Base-by-base conservation (phyloP, 2,888 invertebrate species). In the Synanthedon myopaeformis region DNA sequence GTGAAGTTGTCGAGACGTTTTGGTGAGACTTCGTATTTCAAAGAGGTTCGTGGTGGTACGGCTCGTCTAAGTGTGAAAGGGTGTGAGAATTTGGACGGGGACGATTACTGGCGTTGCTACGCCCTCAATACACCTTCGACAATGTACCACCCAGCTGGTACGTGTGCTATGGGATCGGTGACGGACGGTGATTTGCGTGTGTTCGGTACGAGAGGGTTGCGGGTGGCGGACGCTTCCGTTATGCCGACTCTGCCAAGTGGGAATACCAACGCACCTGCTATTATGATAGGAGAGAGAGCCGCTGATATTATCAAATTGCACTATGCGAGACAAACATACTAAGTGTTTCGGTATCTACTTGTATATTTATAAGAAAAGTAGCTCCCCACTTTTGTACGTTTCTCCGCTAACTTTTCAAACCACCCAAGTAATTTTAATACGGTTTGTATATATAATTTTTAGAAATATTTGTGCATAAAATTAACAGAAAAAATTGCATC, bases 81-180 rank as follows among this genome's bases (percentile, higher is more conserved):
- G 1, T 90, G 90, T 59, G 70, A 75, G 8, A 57, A 75, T 3
- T 63, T 69, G 12, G 53, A 60, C 0, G 85, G 75, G 8, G 78
- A 79, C 0, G 89, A 90, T 59, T 92, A 91, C 65, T 90, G 90
- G 87, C 83, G 80, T 35, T 92, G 92, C 62, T 81, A 89, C 65
- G 77, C 85, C 0, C 72, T 86, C 14, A 79, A 83, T 52, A 72
- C 89, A 57, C 81, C 88, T 3, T 76, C 86, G 51, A 90, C 89
- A 3, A 77, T 90, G 51, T 90, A 89, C 65, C 91, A 91, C 67
- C 87, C 89, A 56, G 78, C 76, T 8, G 74, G 77, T 13, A 64
- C 67, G n/a, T 60, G 63, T 49, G 54, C 62, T 3, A 49, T 68
- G 62, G 67, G 69, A n/a, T 5, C 59, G 6, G 70, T 66, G 55